Evolutionary conservation across 2,888 invertebrate genomes (phyloP).

Genomic region (Mythimna loreyi): DNA sequence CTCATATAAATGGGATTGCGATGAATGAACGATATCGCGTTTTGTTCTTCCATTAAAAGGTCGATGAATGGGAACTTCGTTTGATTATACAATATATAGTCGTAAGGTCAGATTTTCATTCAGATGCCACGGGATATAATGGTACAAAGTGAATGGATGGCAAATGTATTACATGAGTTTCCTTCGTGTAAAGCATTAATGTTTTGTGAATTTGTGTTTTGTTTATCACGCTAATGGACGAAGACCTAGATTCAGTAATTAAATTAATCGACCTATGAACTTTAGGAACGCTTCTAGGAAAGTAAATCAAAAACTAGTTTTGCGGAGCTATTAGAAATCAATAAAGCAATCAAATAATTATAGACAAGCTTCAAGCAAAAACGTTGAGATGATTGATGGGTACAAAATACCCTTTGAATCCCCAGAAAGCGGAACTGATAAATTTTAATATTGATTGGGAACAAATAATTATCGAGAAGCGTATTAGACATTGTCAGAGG

Average conservation of each 20-base stretch:
- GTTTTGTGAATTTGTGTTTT: not conserved
- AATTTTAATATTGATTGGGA: conserved; percentile 10
- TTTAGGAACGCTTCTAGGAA: conserved; percentile 28
- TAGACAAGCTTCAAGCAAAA: conserved; percentile 14
- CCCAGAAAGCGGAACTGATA: not conserved
- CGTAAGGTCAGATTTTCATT: conserved; percentile 18
- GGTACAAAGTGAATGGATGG: conserved; percentile 6
- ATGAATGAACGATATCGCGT: conserved; percentile 44
- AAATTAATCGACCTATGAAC: conserved; percentile 4
- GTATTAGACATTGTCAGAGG: too few relatives aligned
- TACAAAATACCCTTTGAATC: conserved; percentile 3
- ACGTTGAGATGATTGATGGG: conserved; percentile 1
- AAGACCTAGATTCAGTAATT: conserved; percentile 13
- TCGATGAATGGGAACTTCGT: conserved; percentile 37
- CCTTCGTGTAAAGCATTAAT: not conserved
- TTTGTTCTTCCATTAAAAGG: conserved; percentile 41
- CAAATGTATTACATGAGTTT: not conserved
- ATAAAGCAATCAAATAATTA: conserved; percentile 47
- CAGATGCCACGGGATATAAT: not conserved
- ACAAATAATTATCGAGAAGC: not conserved
- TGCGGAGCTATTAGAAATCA: conserved; percentile 14
- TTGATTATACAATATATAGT: conserved; percentile 29
- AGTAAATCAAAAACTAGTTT: conserved; percentile 47
- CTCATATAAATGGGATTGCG: conserved; percentile 45
- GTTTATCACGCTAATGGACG: not conserved